A percentile compares a stretch with the other conserved stretches of the same genome.
Evolutionary conservation across 2,888 invertebrate species (phyloP).

Genomic region (Axea sp.): DNA sequence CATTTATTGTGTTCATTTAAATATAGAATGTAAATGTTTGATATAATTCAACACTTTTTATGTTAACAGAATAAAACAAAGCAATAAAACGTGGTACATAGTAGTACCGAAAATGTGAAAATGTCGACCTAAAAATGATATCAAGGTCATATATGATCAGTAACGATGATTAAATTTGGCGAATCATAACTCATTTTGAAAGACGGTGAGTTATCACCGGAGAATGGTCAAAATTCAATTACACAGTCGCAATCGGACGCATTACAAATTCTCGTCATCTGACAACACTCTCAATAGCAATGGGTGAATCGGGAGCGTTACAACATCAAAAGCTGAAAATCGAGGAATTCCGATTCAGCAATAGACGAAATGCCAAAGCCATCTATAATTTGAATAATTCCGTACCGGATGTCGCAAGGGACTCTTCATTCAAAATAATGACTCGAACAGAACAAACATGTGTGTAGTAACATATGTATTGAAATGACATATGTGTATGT

Average conservation of each 20-base stretch:
- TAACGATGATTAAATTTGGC: constrained; percentile 21
- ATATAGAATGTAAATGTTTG: too few relatives aligned
- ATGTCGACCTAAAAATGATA: background rate
- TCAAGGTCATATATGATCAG: constrained; percentile 18
- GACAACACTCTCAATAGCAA: constrained; percentile 16
- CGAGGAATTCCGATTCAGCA: constrained; percentile 32
- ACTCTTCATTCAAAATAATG: constrained; percentile 53
- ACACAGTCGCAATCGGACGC: constrained; percentile 24
- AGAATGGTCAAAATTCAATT: constrained; percentile 45
- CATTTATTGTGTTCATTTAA: too few relatives aligned
- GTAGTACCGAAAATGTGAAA: too few relatives aligned
- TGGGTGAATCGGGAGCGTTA: constrained; percentile 13
- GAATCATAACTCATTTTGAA: constrained; percentile 39
- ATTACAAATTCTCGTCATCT: constrained; percentile 35
- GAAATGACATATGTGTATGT: constrained; percentile 17
- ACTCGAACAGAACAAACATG: constrained; percentile 44
- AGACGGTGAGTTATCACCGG: constrained; percentile 37
- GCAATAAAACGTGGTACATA: too few relatives aligned
- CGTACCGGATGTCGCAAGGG: constrained; percentile 41
- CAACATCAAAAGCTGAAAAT: constrained; percentile 44
- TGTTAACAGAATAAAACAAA: too few relatives aligned
- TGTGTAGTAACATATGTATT: constrained; percentile 9
- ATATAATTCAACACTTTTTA: too few relatives aligned
- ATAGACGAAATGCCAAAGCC: constrained; percentile 44
- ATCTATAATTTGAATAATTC: constrained; percentile 55